Conservation (phyloP, 2,113 vertebrate genomes). For the Phalacrocorax pelagicus region DNA sequence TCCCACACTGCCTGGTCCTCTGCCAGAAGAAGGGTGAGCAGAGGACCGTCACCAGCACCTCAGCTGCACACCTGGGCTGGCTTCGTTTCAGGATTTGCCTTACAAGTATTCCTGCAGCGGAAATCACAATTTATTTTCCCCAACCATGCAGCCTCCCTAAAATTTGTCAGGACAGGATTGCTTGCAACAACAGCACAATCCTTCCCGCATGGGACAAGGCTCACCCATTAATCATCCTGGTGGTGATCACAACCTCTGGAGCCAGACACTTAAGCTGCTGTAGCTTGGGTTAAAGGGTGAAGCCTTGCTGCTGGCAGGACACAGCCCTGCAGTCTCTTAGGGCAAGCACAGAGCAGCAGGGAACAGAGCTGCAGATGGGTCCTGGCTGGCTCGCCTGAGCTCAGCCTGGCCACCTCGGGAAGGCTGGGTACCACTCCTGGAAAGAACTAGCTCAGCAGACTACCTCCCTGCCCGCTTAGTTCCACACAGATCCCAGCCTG, state of each 20-base stretch:
- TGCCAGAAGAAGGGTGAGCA: not conserved
- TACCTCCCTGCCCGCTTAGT: accelerated
- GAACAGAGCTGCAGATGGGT: not conserved
- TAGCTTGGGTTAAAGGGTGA: not conserved
- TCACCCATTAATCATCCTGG: not conserved
- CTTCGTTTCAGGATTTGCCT: not conserved
- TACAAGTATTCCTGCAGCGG: not conserved
- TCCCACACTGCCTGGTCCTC: not conserved
- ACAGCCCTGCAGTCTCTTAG: not conserved
- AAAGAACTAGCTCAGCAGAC: not conserved
- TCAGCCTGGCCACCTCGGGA: accelerated
- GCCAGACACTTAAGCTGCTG: not conserved
- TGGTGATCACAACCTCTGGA: not conserved
- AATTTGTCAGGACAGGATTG: not conserved
- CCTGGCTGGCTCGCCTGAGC: not conserved
- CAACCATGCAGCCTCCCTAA: not conserved
- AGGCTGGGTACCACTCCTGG: not conserved
- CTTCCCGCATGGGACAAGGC: accelerated
- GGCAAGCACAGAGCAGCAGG: not conserved
- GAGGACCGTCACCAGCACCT: not conserved
- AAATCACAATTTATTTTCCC: not conserved
- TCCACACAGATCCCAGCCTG: not conserved
- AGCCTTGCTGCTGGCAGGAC: not conserved
- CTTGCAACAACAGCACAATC: not conserved
- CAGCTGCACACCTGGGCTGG: not conserved